These are phyloP conservation scores for Archegozetes longisetosus DNA, from an alignment of 1,140 invertebrate species.

Conservation along the genomic window DNA sequence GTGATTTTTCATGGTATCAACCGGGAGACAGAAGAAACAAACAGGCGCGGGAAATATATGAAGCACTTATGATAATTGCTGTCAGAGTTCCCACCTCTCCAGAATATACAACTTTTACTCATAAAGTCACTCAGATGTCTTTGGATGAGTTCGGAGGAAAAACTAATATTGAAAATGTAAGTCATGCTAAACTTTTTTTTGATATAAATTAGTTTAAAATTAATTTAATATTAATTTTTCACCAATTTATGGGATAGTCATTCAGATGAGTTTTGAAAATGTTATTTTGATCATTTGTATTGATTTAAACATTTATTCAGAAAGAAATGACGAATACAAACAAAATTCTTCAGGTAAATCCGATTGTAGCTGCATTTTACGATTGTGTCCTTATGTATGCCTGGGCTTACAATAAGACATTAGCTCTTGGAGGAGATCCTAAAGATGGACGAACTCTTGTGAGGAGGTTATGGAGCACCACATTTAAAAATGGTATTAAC, in stretches of 20 bases:
- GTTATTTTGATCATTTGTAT: neutral
- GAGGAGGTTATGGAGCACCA: constrained; percentile 71
- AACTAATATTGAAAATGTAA: neutral
- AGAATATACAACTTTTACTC: constrained; percentile 14
- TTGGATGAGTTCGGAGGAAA: constrained; percentile 9
- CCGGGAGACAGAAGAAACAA: constrained; percentile 14
- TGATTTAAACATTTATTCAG: neutral
- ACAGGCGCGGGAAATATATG: constrained; percentile 16
- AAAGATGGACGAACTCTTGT: constrained; percentile 41
- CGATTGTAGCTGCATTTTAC: constrained; percentile 80
- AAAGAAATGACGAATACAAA: no score
- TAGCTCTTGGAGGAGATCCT: constrained; percentile 48
- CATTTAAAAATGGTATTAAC: constrained; percentile 34
- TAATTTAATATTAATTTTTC: no score
- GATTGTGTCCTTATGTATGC: constrained; percentile 80
- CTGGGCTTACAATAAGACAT: constrained; percentile 73
- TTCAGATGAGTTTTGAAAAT: neutral
- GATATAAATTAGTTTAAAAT: no score
- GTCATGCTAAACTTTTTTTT: neutral
- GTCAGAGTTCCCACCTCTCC: constrained; percentile 10
- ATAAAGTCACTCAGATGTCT: constrained; percentile 9
- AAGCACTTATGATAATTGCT: constrained; percentile 16
- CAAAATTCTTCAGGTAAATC: constrained; percentile 21
- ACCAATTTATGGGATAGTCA: neutral
- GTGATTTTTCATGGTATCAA: constrained; percentile 17